Percentiles rank a stretch among this genome's conserved stretches.
phyloP scores from a whole-genome alignment of 2,113 vertebrate genomes.

The Hemiscyllium ocellatum region DNA sequence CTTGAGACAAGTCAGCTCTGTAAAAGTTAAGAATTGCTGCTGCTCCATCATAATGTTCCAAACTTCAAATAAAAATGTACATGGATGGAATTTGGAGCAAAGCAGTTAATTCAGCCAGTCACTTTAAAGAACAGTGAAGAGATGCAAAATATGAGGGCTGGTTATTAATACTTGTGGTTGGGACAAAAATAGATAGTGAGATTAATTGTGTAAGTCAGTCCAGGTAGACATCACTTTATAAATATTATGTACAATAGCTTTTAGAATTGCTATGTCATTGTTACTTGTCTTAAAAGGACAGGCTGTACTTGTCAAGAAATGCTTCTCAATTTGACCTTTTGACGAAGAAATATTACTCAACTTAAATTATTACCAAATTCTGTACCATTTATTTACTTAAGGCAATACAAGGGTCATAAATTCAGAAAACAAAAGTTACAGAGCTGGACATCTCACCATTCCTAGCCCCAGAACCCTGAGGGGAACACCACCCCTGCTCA shows the following conservation, averaged over 20 bases:
- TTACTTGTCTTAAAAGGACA: background rate
- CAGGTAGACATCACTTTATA: background rate
- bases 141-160: background rate
- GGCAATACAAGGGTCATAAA: background rate
- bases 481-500: too few species aligned
- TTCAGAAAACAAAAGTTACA: background rate
- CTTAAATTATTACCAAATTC: background rate
- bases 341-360: background rate
- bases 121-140: background rate
- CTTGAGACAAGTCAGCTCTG: background rate
- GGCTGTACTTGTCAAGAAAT: background rate
- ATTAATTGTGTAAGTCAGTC: background rate
- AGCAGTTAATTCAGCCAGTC: background rate
- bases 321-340: background rate
- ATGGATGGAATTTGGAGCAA: background rate
- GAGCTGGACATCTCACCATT: too few species aligned
- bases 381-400: background rate
- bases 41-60: background rate
- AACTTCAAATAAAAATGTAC: background rate
- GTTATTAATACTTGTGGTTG: background rate
- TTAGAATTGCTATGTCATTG: background rate
- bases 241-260: background rate
- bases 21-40: background rate
- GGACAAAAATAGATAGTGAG: background rate
- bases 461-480: too few species aligned